Evolutionary conservation across 2,888 invertebrate species (phyloP).

Genomic region (Beris chalybata): DNA sequence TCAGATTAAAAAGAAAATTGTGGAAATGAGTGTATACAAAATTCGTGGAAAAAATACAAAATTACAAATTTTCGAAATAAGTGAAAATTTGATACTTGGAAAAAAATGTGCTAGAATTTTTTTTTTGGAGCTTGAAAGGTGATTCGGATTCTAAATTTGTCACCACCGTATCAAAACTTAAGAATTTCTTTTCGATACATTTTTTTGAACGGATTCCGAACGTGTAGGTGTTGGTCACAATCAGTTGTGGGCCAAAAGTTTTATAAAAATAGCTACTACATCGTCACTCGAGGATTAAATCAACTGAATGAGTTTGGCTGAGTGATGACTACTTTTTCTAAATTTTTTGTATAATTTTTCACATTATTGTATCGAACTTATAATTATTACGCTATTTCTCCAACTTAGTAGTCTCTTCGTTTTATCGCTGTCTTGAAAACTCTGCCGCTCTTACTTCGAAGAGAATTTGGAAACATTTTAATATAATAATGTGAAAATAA

Average conservation of each 20-base stretch:
- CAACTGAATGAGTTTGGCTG: background rate
- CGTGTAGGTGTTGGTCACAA: slow-evolving; percentile 20
- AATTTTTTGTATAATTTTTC: too few species aligned
- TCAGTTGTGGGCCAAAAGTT: slow-evolving; percentile 8
- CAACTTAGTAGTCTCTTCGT: too few species aligned
- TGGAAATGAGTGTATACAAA: background rate
- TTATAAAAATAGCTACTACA: slow-evolving; percentile 17
- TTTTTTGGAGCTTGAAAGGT: slow-evolving; percentile 10
- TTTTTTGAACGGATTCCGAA: slow-evolving; percentile 5
- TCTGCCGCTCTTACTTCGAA: too few species aligned
- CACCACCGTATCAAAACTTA: background rate
- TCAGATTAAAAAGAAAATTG: background rate
- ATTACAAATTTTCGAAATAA: background rate
- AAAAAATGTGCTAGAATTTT: background rate
- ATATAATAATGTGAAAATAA: too few species aligned
- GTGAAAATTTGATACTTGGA: slow-evolving; percentile 8
- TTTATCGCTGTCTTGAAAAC: too few species aligned
- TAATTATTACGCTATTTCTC: too few species aligned
- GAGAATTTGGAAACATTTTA: too few species aligned
- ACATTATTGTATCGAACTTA: too few species aligned
- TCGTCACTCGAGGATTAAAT: slow-evolving; percentile 13
- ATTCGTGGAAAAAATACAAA: background rate
- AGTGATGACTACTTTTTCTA: too few species aligned
- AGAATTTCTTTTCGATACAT: background rate
- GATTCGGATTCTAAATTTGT: slow-evolving; percentile 19